Percentiles rank a stretch among this genome's conserved stretches.
Evolutionary conservation across 2,113 vertebrate species (phyloP).

Genomic region (Caranx ignobilis): DNA sequence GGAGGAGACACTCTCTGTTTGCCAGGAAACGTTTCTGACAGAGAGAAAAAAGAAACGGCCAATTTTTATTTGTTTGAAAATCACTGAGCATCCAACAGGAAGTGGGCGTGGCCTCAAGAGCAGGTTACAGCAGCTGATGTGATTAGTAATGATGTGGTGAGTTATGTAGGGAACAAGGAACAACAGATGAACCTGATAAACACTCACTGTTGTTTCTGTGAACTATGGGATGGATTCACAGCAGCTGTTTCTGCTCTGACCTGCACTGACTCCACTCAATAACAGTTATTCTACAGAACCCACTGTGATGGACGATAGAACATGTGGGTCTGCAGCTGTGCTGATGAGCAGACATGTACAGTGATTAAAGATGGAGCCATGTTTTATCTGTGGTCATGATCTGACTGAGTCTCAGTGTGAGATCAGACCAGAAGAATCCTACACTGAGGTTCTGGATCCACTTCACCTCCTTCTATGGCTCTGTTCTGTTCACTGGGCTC

Average conservation of each 20-base stretch:
- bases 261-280: not conserved
- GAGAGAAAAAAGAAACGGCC: slow-evolving; percentile 35
- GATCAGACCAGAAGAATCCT: slow-evolving; percentile 54
- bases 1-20: not conserved
- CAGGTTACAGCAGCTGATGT: slow-evolving; percentile 41
- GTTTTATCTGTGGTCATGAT: no score
- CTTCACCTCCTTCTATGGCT: slow-evolving; percentile 65
- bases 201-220: not conserved
- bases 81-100: slow-evolving; percentile 7
- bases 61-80: slow-evolving; percentile 37
- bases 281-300: not conserved
- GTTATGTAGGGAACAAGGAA: not conserved
- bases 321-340: not conserved
- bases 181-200: slow-evolving; percentile 35
- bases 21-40: slow-evolving; percentile 11
- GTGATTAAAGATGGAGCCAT: no score
- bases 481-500: slow-evolving; percentile 5
- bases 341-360: not conserved
- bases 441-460: slow-evolving; percentile 4
- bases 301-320: not conserved
- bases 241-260: slow-evolving; percentile 3
- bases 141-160: slow-evolving; percentile 45
- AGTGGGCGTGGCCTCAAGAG: slow-evolving; percentile 7
- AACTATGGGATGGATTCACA: not conserved
- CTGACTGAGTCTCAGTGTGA: no score